Evolutionary conservation across 2,797 vertebrate species (phyloP), one percentile per base, ranked within the genome.

Genomic region (Pristis pectinata): DNA sequence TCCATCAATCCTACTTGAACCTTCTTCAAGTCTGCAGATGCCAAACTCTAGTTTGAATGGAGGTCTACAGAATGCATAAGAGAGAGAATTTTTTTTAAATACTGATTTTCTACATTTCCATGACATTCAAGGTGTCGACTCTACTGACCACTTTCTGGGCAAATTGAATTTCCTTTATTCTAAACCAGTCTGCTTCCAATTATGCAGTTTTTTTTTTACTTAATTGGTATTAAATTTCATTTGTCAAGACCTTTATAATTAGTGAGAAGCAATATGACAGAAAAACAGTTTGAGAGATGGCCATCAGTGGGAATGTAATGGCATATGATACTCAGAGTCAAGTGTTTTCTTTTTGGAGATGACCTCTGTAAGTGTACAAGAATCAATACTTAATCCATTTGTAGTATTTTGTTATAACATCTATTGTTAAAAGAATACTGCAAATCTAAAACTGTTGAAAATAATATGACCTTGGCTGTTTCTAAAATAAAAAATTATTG

Each of bases 301-400:
- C 41, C 67, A 93, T 44, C 67, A 74, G 19, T 44, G 27, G 6
- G 34, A 41, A 67, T 9, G 7, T 17, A 93, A 70, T 67, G 19
- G 37, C 61, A 44, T 34, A 41, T 53, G 41, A 44, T 34, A 93
- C 67, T 91, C 37, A 34, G 37, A 70, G 37, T 34, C 91, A 49
- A 44, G 67, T 49, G 37, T 19, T 44, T 49, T 85, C 17, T 61
- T 41, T 7, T 1, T 13, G 61, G 37, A 30, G 13, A 93, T 93
- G 44, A 93, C 64, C 11, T 74, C 64, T 72, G 24, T 27, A 72
- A 93, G 6, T 41, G 59, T 91, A 67, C 17, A 24, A 67, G 59
- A 24, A 93, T 93, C 91, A 93, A 93, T 93, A 93, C 34, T 74
- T 9, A 74, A 34, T 74, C 91, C 41, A 93, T 34, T 74, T 74